Percentiles rank a stretch among this genome's conserved stretches.
Evolutionary conservation across 2,797 vertebrate genomes (phyloP).

Genomic region (Cossypha heuglini): DNA sequence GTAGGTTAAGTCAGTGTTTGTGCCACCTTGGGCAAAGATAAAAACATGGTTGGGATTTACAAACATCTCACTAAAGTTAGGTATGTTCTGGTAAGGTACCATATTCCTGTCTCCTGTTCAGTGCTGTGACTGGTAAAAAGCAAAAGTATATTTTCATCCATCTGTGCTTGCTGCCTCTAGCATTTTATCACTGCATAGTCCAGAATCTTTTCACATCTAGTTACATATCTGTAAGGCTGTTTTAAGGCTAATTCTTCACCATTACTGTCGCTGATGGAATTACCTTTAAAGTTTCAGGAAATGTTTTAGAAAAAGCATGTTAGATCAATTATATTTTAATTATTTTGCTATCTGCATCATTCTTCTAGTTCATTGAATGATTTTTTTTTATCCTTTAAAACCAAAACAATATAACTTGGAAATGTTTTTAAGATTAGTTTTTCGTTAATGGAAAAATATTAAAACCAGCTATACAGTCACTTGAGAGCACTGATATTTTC

Average conservation of each 20-base stretch:
- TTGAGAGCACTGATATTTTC: neutral
- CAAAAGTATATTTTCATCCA: neutral
- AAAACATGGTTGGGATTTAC: neutral
- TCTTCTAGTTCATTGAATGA: neutral
- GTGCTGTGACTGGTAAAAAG: neutral
- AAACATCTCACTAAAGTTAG: neutral
- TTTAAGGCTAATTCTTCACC: neutral
- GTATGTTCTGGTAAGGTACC: neutral
- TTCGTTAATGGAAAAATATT: neutral
- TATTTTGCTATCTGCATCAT: neutral
- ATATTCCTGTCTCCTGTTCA: neutral
- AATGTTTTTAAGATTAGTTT: neutral
- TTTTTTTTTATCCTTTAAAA: neutral
- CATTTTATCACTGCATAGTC: neutral
- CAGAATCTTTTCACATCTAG: neutral
- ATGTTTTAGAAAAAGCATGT: neutral
- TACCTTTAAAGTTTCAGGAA: neutral
- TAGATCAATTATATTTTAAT: neutral
- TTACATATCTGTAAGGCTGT: neutral
- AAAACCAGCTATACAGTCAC: neutral
- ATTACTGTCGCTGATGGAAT: neutral
- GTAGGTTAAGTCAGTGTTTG: neutral
- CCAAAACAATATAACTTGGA: neutral
- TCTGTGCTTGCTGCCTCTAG: neutral
- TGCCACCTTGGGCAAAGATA: neutral